Conservation (phyloP, 2,888 invertebrate species). For the Orthosia gothica region DNA sequence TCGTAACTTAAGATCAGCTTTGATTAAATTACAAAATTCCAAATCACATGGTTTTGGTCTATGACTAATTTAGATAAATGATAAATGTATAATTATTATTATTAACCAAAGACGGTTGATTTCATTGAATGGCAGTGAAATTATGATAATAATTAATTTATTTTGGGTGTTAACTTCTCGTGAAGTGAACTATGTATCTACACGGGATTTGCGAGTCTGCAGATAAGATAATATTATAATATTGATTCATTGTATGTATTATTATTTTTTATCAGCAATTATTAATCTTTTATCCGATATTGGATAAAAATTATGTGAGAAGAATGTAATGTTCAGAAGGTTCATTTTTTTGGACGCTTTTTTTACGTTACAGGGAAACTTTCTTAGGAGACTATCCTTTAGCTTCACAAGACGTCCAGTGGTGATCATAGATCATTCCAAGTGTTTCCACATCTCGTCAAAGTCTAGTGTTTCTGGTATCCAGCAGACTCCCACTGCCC, state of each 20-base stretch:
- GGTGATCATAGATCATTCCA: neutral
- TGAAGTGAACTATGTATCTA: neutral
- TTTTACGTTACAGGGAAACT: neutral
- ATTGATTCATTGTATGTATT: constrained; percentile 53
- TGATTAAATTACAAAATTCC: neutral
- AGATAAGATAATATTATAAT: constrained; percentile 60
- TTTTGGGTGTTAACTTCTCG: neutral
- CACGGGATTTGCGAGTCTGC: constrained; percentile 36
- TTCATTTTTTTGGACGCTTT: neutral
- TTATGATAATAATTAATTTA: neutral
- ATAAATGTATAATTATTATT: neutral
- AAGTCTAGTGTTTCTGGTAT: neutral
- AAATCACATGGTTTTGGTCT: neutral
- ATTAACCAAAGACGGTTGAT: neutral
- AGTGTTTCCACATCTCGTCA: rapidly evolving
- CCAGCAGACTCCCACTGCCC: too few relatives aligned
- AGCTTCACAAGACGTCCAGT: neutral
- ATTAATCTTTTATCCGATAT: constrained; percentile 35
- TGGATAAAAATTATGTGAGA: neutral
- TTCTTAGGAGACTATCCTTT: neutral
- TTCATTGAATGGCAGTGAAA: neutral
- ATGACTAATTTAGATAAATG: too few relatives aligned
- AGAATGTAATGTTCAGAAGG: constrained; percentile 1
- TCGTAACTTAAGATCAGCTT: too few relatives aligned
- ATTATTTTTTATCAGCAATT: constrained; percentile 45